phyloP scores from a whole-genome alignment of 2,797 vertebrate genomes.

The Nothura maculosa region DNA sequence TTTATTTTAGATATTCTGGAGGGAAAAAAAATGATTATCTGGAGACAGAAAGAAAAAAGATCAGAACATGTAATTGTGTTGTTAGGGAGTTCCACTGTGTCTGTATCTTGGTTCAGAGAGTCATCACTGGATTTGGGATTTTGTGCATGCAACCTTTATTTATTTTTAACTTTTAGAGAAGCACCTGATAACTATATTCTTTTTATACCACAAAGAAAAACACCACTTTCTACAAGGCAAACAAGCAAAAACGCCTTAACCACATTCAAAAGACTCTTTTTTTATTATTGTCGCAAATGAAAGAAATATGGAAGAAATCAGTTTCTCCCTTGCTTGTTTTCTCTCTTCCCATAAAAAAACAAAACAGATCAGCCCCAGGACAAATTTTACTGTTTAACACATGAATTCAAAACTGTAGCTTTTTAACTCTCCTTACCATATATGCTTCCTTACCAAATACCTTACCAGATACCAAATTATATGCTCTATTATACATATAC shows the following conservation, averaged over 20 bases:
- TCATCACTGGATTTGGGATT: not conserved
- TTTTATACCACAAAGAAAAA: constrained; percentile 21
- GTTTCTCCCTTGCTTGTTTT: constrained; percentile 3
- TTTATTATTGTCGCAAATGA: not conserved
- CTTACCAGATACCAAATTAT: not conserved
- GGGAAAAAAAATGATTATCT: not conserved
- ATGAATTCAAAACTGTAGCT: not conserved
- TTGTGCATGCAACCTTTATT: not conserved
- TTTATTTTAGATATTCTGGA: not conserved
- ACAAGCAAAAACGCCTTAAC: not conserved
- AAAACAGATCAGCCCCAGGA: not conserved
- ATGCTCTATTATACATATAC: not conserved
- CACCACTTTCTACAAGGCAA: not conserved
- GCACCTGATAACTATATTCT: not conserved
- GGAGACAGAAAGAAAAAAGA: not conserved
- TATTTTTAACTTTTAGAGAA: not conserved
- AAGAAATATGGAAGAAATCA: not conserved
- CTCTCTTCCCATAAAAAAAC: not conserved
- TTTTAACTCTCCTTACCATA: not conserved
- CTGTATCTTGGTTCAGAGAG: not conserved
- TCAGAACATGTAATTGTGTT: not conserved
- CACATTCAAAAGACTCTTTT: not conserved
- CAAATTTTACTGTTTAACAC: not conserved
- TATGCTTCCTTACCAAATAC: not conserved
- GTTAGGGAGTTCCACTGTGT: not conserved